Conservation (phyloP, 2,888 invertebrate species). For the Dolomedes plantarius region DNA sequence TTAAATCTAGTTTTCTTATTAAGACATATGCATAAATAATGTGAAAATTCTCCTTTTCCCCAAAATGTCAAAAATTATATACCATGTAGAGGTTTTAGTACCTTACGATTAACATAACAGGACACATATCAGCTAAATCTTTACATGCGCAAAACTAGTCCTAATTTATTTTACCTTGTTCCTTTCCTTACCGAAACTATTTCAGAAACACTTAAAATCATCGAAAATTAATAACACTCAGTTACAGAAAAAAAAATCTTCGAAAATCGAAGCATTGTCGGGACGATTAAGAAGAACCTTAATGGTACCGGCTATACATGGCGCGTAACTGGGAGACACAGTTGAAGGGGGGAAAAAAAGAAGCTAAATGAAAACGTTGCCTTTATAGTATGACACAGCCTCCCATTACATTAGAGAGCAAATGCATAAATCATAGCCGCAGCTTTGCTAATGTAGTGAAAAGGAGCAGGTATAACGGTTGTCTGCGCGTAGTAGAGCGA, state of each 20-base stretch:
- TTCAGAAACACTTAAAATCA: slow-evolving; percentile 12
- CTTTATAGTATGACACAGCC: slow-evolving; percentile 26
- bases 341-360: background rate
- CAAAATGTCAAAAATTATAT: background rate
- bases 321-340: slow-evolving; percentile 43
- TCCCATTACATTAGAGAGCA: slow-evolving; percentile 66
- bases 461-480: slow-evolving; percentile 65
- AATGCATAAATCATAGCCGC: slow-evolving; percentile 68
- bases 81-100: background rate
- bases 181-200: background rate
- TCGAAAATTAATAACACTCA: background rate
- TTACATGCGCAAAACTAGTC: background rate
- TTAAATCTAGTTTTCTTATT: too few species aligned
- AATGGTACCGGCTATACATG: slow-evolving; percentile 25
- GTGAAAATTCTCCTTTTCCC: background rate
- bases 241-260: background rate
- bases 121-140: background rate
- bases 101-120: background rate
- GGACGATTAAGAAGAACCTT: background rate
- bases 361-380: slow-evolving; percentile 62
- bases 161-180: slow-evolving; percentile 6
- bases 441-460: slow-evolving; percentile 68
- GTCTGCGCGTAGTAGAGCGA: slow-evolving; percentile 66
- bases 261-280: background rate
- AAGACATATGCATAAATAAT: too few species aligned